phyloP scores from a whole-genome alignment of 1,140 invertebrate species.

The Lepidostoma basale region DNA sequence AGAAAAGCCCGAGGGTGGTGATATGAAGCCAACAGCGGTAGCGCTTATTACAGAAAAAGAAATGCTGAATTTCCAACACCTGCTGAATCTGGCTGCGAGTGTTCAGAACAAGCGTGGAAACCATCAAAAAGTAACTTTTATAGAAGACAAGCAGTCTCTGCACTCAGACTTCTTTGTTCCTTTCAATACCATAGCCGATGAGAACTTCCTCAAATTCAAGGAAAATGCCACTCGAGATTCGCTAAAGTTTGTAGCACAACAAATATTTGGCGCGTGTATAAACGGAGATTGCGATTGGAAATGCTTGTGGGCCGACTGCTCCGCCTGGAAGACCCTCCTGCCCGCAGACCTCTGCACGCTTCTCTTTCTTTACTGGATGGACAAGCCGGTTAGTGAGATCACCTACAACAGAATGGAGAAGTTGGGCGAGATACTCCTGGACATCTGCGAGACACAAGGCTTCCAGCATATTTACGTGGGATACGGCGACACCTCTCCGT shows the following conservation, averaged over 20 bases:
- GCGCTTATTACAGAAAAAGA: slow-evolving; percentile 48
- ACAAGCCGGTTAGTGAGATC: slow-evolving; percentile 59
- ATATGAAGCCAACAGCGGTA: background rate
- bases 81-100: slow-evolving; percentile 51
- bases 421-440: slow-evolving; percentile 56
- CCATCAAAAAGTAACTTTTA: slow-evolving; percentile 50
- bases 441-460: slow-evolving; percentile 54
- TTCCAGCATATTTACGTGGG: slow-evolving; percentile 54
- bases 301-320: slow-evolving; percentile 58
- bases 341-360: slow-evolving; percentile 67
- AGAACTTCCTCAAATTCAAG: slow-evolving; percentile 53
- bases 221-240: slow-evolving; percentile 51
- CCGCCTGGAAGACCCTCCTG: slow-evolving; percentile 62
- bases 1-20: background rate
- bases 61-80: slow-evolving; percentile 51
- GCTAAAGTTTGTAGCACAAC: slow-evolving; percentile 60
- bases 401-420: slow-evolving; percentile 60
- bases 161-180: slow-evolving; percentile 59
- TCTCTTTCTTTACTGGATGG: slow-evolving; percentile 70
- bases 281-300: slow-evolving; percentile 57
- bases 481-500: slow-evolving; percentile 71
- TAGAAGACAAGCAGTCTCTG: slow-evolving; percentile 43
- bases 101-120: slow-evolving; percentile 43
- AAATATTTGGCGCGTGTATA: slow-evolving; percentile 68
- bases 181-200: slow-evolving; percentile 62